Evolutionary conservation across 1,140 invertebrate species (phyloP).

Genomic region (Diprion similis): DNA sequence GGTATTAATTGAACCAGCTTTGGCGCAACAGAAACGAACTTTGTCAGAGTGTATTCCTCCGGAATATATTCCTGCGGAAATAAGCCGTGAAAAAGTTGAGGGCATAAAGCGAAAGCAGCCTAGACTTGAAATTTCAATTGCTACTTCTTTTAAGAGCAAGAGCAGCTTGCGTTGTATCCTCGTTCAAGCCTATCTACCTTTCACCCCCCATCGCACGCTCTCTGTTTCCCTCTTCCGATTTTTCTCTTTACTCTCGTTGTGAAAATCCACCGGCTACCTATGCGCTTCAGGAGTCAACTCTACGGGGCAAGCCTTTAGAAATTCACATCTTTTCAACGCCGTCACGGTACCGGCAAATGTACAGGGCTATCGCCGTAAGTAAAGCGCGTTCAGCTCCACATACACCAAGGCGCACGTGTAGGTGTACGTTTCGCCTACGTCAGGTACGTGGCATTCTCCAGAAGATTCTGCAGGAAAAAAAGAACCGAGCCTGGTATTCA

Average conservation of each 20-base stretch:
- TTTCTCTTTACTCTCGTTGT: neutral
- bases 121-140: constrained; percentile 17
- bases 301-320: constrained; percentile 2
- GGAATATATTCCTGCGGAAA: neutral
- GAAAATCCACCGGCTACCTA: neutral
- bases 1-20: no score
- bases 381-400: neutral
- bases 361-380: neutral
- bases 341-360: neutral
- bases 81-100: neutral
- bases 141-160: constrained; percentile 12
- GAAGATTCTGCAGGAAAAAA: no score
- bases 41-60: neutral
- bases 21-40: neutral
- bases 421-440: no score
- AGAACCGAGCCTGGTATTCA: no score
- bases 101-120: constrained; percentile 5
- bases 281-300: constrained; percentile 2
- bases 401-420: no score
- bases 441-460: no score
- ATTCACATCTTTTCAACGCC: constrained; percentile 12
- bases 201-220: neutral
- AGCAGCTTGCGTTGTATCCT: neutral
- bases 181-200: neutral
- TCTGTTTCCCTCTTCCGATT: neutral